phyloP scores from a whole-genome alignment of 64 coral and sea anemone species.

The Acropora tenuis region DNA sequence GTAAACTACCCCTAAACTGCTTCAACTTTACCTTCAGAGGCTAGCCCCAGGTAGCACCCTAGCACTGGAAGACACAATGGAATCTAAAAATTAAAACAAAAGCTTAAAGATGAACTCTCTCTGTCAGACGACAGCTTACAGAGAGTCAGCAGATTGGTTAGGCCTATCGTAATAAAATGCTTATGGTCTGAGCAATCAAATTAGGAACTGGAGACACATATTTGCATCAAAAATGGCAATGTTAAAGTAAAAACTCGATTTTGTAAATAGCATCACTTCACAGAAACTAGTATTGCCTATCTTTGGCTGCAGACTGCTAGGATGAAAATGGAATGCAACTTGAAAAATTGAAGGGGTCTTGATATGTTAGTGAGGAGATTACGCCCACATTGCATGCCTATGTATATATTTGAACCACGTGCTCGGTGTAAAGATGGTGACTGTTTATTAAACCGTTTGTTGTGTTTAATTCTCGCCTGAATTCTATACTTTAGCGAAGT shows the following conservation, averaged over 20 bases:
- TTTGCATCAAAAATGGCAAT: not conserved
- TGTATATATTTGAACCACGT: no score
- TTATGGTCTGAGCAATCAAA: not conserved
- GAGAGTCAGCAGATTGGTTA: not conserved
- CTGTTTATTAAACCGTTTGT: no score
- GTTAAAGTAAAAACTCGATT: not conserved
- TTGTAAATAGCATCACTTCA: not conserved
- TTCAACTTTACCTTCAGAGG: not conserved
- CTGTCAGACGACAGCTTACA: not conserved
- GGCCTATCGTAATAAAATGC: no score
- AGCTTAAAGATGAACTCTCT: no score
- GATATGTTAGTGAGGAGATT: no score
- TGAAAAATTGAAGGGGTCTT: not conserved
- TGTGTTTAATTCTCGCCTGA: no score
- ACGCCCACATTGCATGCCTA: no score
- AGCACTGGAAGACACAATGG: not conserved
- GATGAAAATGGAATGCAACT: not conserved
- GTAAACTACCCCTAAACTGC: not conserved
- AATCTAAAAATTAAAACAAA: not conserved
- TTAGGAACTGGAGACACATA: not conserved
- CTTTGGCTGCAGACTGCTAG: not conserved
- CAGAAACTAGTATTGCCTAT: not conserved
- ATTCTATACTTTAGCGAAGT: no score
- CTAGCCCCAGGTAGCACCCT: not conserved
- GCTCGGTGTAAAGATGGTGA: no score